Evolutionary conservation across 2,888 invertebrate genomes (phyloP).

Genomic region (Sphaerophoria taeniata): DNA sequence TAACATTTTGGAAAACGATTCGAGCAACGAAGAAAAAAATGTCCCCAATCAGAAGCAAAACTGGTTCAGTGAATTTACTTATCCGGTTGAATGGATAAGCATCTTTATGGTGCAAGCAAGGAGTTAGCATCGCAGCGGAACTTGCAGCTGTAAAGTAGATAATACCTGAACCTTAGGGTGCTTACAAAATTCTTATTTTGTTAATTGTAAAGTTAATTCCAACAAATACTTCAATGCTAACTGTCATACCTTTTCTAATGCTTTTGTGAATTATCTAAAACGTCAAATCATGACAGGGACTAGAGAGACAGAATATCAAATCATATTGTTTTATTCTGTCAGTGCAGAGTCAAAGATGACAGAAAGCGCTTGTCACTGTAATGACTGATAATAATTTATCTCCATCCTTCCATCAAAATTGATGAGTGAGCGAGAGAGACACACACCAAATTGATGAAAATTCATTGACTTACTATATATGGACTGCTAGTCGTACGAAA

Average conservation of each 20-base stretch:
- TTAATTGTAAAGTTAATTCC: slow-evolving; percentile 36
- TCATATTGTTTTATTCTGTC: slow-evolving; percentile 15
- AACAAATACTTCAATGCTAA: slow-evolving; percentile 47
- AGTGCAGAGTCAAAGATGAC: neutral
- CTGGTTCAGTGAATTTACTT: slow-evolving; percentile 72
- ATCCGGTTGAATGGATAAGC: slow-evolving; percentile 68
- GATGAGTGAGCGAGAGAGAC: neutral
- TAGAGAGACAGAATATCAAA: slow-evolving; percentile 47
- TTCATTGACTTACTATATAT: too few relatives aligned
- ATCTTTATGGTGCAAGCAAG: slow-evolving; percentile 27
- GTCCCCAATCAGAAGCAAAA: slow-evolving; percentile 65
- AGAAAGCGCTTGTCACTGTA: slow-evolving; percentile 7
- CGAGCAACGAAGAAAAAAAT: neutral
- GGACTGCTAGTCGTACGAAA: too few relatives aligned
- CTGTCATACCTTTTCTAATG: slow-evolving; percentile 47
- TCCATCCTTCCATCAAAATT: slow-evolving; percentile 53
- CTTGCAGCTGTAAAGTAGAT: slow-evolving; percentile 51
- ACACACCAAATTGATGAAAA: neutral
- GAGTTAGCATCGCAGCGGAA: too few relatives aligned
- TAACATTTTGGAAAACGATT: slow-evolving; percentile 53
- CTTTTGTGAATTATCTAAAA: slow-evolving; percentile 59
- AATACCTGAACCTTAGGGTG: neutral
- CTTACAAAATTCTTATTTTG: neutral
- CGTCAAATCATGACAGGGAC: slow-evolving; percentile 24
- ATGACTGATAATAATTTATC: too few relatives aligned